These are phyloP conservation scores for Lithobius niger DNA, from an alignment of 1,140 invertebrate species.

Conservation along the genomic window DNA sequence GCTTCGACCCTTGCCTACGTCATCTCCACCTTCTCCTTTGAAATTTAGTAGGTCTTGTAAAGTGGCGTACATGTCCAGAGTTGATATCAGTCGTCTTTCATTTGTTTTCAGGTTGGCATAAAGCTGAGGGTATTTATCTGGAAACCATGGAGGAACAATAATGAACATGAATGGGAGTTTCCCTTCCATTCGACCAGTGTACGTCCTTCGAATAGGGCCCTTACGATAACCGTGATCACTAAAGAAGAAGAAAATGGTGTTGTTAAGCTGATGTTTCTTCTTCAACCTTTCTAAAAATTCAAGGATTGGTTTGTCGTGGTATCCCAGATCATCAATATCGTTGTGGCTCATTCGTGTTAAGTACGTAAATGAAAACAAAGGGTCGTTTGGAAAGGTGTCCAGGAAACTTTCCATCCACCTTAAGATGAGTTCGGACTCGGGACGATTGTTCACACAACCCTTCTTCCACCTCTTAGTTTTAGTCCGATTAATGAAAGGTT, in stretches of 20 bases:
- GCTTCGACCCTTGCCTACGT: conserved; percentile 14
- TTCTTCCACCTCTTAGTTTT: background rate
- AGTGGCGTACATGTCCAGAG: conserved; percentile 36
- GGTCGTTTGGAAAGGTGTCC: conserved; percentile 15
- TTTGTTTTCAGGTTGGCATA: conserved; percentile 54
- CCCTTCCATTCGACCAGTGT: conserved; percentile 75
- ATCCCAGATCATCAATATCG: conserved; percentile 22
- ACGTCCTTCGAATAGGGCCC: conserved; percentile 60
- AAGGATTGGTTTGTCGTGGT: conserved; percentile 6
- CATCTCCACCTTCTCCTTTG: background rate
- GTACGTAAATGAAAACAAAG: conserved; percentile 26
- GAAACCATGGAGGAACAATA: conserved; percentile 56
- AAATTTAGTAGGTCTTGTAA: conserved; percentile 27
- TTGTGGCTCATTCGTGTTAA: conserved; percentile 25
- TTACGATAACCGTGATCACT: conserved; percentile 89
- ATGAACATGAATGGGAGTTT: conserved; percentile 71
- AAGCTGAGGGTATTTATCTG: conserved; percentile 43
- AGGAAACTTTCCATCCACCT: background rate
- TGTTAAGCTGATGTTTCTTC: conserved; percentile 27
- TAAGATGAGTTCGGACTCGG: background rate
- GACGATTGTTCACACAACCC: background rate
- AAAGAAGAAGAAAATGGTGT: conserved; percentile 57
- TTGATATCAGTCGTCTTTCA: conserved; percentile 30
- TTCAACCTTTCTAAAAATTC: conserved; percentile 15
- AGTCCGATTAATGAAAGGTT: background rate